Evolutionary conservation across 2,113 vertebrate genomes (phyloP).

Genomic region (Archocentrus centrarchus): DNA sequence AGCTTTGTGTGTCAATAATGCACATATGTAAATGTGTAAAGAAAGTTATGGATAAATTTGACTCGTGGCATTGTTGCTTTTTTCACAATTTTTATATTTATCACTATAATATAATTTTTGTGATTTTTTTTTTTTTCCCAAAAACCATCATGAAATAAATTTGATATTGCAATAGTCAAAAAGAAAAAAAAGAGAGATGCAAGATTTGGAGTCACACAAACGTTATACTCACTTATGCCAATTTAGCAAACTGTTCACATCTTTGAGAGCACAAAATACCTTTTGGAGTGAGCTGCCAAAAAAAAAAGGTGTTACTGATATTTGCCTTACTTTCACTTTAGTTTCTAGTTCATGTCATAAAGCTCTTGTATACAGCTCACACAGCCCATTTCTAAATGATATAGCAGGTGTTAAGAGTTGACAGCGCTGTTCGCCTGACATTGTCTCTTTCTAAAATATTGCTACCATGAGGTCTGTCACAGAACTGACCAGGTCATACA

Average conservation of each 20-base stretch:
- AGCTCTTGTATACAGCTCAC: neutral
- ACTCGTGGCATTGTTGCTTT: no score
- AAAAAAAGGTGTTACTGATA: neutral
- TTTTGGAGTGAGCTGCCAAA: no score
- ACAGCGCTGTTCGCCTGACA: neutral
- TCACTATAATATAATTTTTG: no score
- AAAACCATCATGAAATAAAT: neutral
- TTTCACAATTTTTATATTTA: no score
- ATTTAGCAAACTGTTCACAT: neutral
- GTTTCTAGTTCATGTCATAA: neutral
- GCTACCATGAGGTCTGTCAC: neutral
- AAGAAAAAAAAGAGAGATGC: neutral
- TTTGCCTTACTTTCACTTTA: neutral
- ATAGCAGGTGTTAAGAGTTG: neutral
- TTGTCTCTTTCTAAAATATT: neutral
- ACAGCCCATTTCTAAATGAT: fast-evolving
- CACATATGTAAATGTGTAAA: no score
- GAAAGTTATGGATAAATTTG: no score
- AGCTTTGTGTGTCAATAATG: neutral
- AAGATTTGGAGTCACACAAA: neutral
- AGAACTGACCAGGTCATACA: neutral
- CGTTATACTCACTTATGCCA: neutral
- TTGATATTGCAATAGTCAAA: neutral
- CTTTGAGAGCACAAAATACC: neutral
- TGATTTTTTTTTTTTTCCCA: no score